Base-by-base conservation (phyloP, 2,113 vertebrate species). In the Centropus unirufus region DNA sequence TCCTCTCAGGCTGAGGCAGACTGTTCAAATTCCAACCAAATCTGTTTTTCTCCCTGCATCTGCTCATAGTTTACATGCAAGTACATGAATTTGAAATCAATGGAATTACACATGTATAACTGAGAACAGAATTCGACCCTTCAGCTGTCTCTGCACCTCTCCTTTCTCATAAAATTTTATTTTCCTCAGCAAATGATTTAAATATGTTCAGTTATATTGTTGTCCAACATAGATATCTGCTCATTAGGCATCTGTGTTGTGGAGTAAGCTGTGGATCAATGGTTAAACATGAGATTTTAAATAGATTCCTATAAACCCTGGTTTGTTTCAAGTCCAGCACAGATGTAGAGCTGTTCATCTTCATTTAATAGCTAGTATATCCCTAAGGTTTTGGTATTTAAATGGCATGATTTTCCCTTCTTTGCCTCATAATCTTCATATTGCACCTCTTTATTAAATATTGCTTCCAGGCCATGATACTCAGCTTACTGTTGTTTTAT, bases 111-210 rank as follows among this genome's bases (percentile, higher is more conserved):
- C 67, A 47, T 39, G 15, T 78, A 74, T 83, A 95, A 86, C 84
- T 89, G 80, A 94, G 68, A 87, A 55, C 29, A 89, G 61, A 88
- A 96, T 93, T 74, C 91, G 90, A 61, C 49, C 67, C 54, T 81
- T 94, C 46, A 84, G 42, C 34, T 92, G 26, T 73, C 86, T 88
- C 83, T 92, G 67, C 26, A 85, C 26, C 34, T 79, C 67, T 94
- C 66, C 67, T 89, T 85, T 77, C 89, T 73, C 44, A 87, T 87
- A 93, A 95, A 81, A 86, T 85, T 79, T 82, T 87, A 83, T 93
- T 92, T 95, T 93, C 86, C 87, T 84, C 81, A 75, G 61, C n/a
- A 86, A 96, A 94, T 82, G 2, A 93, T 92, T 93, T 85, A 91
- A 96, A 86, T 83, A 83, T 91, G 69, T 84, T 86, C 46, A 49